Evolutionary conservation across 2,888 invertebrate genomes (phyloP).

Genomic region (Ornithoptera alexandrae): DNA sequence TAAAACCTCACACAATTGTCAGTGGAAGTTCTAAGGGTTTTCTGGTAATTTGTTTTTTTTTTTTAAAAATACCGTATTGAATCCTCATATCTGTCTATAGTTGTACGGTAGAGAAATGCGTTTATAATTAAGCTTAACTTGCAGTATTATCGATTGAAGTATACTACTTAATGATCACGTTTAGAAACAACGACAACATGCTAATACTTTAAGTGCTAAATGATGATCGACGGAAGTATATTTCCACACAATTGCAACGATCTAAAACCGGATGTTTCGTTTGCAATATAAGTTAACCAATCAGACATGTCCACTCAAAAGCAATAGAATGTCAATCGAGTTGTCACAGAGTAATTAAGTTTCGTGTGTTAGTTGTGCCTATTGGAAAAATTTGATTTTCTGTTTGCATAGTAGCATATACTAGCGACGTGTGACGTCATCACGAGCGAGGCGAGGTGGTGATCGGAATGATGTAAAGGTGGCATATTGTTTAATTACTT

Average conservation of each 20-base stretch:
- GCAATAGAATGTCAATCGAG: slow-evolving; percentile 1
- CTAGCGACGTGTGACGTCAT: neutral
- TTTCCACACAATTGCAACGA: neutral
- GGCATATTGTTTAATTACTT: too few relatives aligned
- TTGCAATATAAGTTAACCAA: neutral
- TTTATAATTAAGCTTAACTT: too few relatives aligned
- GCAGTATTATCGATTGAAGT: too few relatives aligned
- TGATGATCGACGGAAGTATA: neutral
- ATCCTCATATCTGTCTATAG: too few relatives aligned
- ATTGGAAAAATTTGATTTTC: neutral
- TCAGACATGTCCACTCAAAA: neutral
- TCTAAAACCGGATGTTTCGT: neutral
- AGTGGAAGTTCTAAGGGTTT: too few relatives aligned
- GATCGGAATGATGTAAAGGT: too few relatives aligned
- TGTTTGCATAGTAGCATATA: neutral
- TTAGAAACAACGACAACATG: neutral
- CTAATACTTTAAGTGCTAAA: neutral
- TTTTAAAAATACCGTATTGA: too few relatives aligned
- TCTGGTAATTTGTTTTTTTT: too few relatives aligned
- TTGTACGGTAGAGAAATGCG: too few relatives aligned
- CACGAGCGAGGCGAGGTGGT: too few relatives aligned
- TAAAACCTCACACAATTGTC: too few relatives aligned
- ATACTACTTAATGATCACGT: too few relatives aligned
- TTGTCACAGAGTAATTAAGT: slow-evolving; percentile 1
- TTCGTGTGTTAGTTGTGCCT: neutral